Evolutionary conservation across 2,797 vertebrate species (phyloP).

Genomic region (Oreochromis mossambicus): DNA sequence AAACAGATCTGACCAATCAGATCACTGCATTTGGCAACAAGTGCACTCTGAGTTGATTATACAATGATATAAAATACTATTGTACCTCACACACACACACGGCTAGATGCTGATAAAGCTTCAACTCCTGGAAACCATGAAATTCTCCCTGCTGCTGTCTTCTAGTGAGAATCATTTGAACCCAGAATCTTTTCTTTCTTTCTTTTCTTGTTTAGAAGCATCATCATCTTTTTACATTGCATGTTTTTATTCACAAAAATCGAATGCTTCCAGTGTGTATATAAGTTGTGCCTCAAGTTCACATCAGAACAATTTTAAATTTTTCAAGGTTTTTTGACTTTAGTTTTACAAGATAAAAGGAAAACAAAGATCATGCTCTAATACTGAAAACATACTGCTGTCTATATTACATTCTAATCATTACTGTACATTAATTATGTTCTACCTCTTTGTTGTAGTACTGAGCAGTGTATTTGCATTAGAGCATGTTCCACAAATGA

Average conservation of each 20-base stretch:
- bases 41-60: background rate
- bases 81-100: background rate
- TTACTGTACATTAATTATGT: background rate
- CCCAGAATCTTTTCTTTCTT: background rate
- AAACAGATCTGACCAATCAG: background rate
- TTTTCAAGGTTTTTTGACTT: background rate
- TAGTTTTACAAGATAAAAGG: background rate
- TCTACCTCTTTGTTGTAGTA: background rate
- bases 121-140: background rate
- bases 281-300: background rate
- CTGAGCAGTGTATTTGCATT: background rate
- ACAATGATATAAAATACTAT: background rate
- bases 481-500: background rate
- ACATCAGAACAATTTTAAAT: accelerated
- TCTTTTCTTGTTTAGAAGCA: background rate
- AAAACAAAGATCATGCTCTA: background rate
- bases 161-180: background rate
- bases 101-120: background rate
- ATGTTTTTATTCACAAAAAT: background rate
- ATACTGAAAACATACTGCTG: background rate
- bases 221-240: background rate
- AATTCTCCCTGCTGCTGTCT: accelerated
- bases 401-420: background rate
- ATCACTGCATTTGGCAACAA: background rate
- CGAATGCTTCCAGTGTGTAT: background rate